These are phyloP conservation scores for Hestina assimilis DNA, from an alignment of 1,140 invertebrate genomes.

Conservation along the genomic window DNA sequence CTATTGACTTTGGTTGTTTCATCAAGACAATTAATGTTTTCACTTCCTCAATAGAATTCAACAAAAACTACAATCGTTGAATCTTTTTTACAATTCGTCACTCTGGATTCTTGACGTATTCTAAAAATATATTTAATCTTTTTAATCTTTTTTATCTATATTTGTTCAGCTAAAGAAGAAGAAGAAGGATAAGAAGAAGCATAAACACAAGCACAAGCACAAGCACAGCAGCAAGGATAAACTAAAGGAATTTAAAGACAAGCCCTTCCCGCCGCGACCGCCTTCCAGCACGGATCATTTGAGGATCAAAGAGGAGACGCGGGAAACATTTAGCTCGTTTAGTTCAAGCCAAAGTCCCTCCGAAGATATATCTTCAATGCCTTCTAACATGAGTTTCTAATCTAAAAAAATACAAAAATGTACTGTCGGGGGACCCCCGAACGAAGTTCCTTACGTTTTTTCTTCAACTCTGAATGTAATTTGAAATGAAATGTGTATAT, in stretches of 20 bases:
- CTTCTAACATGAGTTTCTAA: slow-evolving; percentile 65
- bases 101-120: too few species aligned
- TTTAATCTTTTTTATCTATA: not conserved
- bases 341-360: slow-evolving; percentile 78
- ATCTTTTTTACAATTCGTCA: too few species aligned
- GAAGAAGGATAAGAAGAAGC: slow-evolving; percentile 91
- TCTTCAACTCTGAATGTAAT: too few species aligned
- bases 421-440: too few species aligned
- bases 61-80: too few species aligned
- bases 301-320: slow-evolving; percentile 77
- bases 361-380: slow-evolving; percentile 62
- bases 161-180: slow-evolving; percentile 84
- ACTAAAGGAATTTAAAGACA: slow-evolving; percentile 81
- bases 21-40: too few species aligned
- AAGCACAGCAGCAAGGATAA: slow-evolving; percentile 87
- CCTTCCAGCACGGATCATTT: slow-evolving; percentile 60
- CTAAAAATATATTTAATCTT: not conserved
- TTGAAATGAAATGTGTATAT: too few species aligned
- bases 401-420: not conserved
- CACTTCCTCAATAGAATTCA: too few species aligned
- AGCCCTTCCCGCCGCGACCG: slow-evolving; percentile 55
- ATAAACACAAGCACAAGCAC: slow-evolving; percentile 88
- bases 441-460: too few species aligned
- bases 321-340: slow-evolving; percentile 80
- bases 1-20: too few species aligned